Evolutionary conservation across 2,113 vertebrate species (phyloP).

Genomic region (Hydrolagus affinis): DNA sequence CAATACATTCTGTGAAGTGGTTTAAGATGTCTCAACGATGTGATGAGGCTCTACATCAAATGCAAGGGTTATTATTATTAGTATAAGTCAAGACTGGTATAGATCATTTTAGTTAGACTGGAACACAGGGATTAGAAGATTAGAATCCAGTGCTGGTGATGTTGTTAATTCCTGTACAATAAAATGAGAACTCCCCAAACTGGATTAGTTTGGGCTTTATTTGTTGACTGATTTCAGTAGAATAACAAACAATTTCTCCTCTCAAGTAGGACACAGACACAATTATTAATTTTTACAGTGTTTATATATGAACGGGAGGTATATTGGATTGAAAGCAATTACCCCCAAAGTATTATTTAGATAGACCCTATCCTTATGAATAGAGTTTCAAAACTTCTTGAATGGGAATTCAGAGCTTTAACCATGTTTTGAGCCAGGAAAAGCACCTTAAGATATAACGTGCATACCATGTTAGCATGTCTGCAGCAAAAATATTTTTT

Average conservation of each 20-base stretch:
- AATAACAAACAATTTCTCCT: background rate
- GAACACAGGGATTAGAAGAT: background rate
- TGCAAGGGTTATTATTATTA: too few relatives aligned
- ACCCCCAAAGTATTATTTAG: too few relatives aligned
- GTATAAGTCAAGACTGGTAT: background rate
- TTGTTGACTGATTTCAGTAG: background rate
- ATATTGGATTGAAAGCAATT: slow-evolving; percentile 2
- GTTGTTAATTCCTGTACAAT: background rate
- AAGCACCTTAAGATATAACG: too few relatives aligned
- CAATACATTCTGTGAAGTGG: too few relatives aligned
- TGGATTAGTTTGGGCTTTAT: background rate
- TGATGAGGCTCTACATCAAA: too few relatives aligned
- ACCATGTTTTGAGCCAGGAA: too few relatives aligned
- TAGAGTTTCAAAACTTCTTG: too few relatives aligned
- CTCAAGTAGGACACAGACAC: background rate
- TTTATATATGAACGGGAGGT: background rate
- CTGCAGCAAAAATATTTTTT: too few relatives aligned
- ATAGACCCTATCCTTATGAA: too few relatives aligned
- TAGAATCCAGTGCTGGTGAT: background rate
- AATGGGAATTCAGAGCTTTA: too few relatives aligned
- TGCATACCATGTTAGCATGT: too few relatives aligned
- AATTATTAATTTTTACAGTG: background rate
- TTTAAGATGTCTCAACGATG: too few relatives aligned
- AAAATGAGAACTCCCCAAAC: background rate
- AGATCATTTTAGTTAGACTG: background rate